Evolutionary conservation across 2,113 vertebrate genomes (phyloP), one percentile per base, ranked within the genome.

Genomic region (Podarcis cretensis): DNA sequence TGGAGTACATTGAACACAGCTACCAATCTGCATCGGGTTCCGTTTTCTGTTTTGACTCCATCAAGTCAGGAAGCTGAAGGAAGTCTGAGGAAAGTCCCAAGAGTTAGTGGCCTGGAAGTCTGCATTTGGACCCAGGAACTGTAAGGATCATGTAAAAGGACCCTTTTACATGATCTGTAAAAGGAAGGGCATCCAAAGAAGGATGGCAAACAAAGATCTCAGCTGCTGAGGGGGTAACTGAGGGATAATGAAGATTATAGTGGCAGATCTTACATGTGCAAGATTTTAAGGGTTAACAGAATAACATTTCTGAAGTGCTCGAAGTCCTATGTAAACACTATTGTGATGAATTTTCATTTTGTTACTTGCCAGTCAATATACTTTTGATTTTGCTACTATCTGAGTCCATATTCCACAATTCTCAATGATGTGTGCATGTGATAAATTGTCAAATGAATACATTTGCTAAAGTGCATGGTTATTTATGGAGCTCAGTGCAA

Each of bases 391-490:
- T 0, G 27, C 89, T 91, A 54, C 86, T 93, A 90, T 88, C 93
- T 93, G 92, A 92, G 84, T 83, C 87, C 43, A 91, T 23, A 85
- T 83, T 89, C 91, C 83, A 94, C 85, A 75, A 93, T 88, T 80
- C 48, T 83, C 68, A 92, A 83, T 78, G 77, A 95, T 92, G 90
- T 91, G 88, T 65, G 8, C 74, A 84, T 48, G 92, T 91, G 84
- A 92, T 92, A 90, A 93, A 94, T 75, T 91, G 80, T 81, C 92
- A 92, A 94, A 96, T 89, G 93, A 95, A 94, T 91, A 93, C 63
- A 84, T 90, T 93, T 90, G 95, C 81, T 96, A 93, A 96, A 91
- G 48, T 57, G 75, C 81, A 77, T 83, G 81, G 85, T 93, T 96
- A 93, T 94, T 95, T 94, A 93, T 90, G 90, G 83, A 40, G 83